These are phyloP conservation scores for Cheilinus undulatus DNA, from an alignment of 2,113 vertebrate species.

Conservation along the genomic window DNA sequence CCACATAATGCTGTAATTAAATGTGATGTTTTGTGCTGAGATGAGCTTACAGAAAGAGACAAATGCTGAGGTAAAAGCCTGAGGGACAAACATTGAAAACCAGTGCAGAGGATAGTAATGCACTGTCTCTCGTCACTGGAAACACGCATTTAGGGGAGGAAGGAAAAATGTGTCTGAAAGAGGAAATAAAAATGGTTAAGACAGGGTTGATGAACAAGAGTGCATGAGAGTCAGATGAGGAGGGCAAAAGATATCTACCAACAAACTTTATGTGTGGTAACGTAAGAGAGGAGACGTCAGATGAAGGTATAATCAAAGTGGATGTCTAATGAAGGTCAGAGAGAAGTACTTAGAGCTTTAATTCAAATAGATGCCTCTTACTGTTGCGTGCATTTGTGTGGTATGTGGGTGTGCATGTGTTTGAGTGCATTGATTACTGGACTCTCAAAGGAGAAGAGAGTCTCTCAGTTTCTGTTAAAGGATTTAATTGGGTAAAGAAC, in stretches of 20 bases:
- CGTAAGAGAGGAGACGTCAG: neutral
- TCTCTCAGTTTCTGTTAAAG: no score
- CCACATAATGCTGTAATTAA: neutral
- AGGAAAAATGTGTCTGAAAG: neutral
- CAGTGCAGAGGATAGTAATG: neutral
- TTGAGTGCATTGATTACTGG: no score
- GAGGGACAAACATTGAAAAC: neutral
- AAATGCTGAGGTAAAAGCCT: neutral
- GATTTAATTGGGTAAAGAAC: no score
- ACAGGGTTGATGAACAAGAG: no score
- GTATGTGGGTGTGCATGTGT: neutral
- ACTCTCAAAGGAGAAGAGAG: no score
- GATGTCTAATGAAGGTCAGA: neutral
- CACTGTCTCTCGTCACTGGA: no score
- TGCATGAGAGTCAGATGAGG: neutral
- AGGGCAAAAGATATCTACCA: no score
- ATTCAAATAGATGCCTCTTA: slow-evolving; percentile 20
- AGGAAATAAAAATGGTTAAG: no score
- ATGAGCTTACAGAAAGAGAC: neutral
- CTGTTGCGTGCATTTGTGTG: no score
- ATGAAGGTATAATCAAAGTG: slow-evolving; percentile 2
- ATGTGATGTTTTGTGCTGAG: neutral
- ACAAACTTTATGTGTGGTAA: neutral
- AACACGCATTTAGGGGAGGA: no score
- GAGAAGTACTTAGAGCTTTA: slow-evolving; percentile 3